A percentile compares a stretch with the other conserved stretches of the same genome.
Evolutionary conservation across 2,888 invertebrate genomes (phyloP).

Genomic region (Hypselothyrea guttata): DNA sequence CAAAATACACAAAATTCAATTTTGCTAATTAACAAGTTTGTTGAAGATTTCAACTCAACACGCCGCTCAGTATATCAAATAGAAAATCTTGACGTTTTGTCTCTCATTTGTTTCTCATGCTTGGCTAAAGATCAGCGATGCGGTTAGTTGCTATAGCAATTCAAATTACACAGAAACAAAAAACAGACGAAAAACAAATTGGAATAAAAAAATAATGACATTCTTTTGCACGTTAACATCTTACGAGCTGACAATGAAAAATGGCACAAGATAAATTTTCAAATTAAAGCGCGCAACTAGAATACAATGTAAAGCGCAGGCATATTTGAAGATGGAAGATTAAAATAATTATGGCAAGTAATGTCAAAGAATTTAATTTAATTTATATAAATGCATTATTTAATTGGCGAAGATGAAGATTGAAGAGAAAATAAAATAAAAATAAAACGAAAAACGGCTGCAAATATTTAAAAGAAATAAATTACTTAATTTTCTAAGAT

Average conservation of each 20-base stretch:
- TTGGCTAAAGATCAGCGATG: slow-evolving; percentile 32
- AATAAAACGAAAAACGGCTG: no score
- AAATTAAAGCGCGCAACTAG: background rate
- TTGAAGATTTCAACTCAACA: slow-evolving; percentile 40
- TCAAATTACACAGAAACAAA: background rate
- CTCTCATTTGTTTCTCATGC: slow-evolving; percentile 42
- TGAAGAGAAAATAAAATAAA: no score
- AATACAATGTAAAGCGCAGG: background rate
- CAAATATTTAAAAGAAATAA: no score
- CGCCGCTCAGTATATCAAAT: slow-evolving; percentile 34
- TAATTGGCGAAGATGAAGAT: no score
- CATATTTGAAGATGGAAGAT: no score
- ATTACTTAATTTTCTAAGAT: no score
- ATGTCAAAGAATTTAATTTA: no score
- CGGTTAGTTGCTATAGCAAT: slow-evolving; percentile 30
- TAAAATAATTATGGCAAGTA: no score
- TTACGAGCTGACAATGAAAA: slow-evolving; percentile 17
- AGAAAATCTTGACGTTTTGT: slow-evolving; percentile 23
- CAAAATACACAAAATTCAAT: slow-evolving; percentile 18
- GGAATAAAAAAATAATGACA: slow-evolving; percentile 17
- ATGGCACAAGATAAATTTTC: slow-evolving; percentile 5
- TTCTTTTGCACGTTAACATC: slow-evolving; percentile 28
- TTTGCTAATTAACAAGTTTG: slow-evolving; percentile 66
- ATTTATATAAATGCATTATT: no score
- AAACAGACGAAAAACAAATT: background rate